Evolutionary conservation across 2,113 vertebrate genomes (phyloP), one percentile per base, ranked within the genome.

Genomic region (Rhinoptilus africanus): DNA sequence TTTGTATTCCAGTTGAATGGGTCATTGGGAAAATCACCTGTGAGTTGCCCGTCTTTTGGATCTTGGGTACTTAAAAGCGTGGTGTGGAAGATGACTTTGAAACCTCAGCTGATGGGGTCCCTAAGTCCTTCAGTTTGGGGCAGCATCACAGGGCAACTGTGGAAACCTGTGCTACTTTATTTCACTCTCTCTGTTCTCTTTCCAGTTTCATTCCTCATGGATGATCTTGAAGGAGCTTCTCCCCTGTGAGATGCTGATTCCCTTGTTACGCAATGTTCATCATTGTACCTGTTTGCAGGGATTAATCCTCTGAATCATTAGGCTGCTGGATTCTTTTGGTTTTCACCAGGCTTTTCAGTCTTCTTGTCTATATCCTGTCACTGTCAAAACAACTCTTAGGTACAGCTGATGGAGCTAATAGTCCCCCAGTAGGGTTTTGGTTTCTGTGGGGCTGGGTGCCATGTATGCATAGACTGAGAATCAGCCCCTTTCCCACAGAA

Each of bases 1-100:
- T 93, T 91, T 87, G 32, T 96, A 85, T 91, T 92, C 77, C 39
- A 79, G 35, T 72, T 78, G 71, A 89, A 64, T 79, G 57, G 34
- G 84, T 96, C 87, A 95, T 43, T 94, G 32, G 27, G 27, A 85
- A 14, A 48, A 85, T 93, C 62, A 82, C 43, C 27, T n/a, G 21
- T 75, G 69, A 93, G 39, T 8, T 73, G 60, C 51, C 56, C 76
- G 0, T 89, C 35, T 91, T 96, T 78, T 86, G 35, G n/a, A 47
- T 84, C 60, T 85, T 13, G 2, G 16, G 23, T 41, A 41, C 24
- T 79, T 95, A 35, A 82, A 78, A 93, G 43, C 64, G 14, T 10
- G 8, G 30, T 47, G 51, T 64, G 21, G 37, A 88, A 95, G 35
- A 53, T 66, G 34, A 56, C 14, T 78, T 51, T 71, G 77, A 88